These are phyloP conservation scores for Neodiprion virginianus DNA, from an alignment of 1,140 invertebrate genomes.

Conservation along the genomic window DNA sequence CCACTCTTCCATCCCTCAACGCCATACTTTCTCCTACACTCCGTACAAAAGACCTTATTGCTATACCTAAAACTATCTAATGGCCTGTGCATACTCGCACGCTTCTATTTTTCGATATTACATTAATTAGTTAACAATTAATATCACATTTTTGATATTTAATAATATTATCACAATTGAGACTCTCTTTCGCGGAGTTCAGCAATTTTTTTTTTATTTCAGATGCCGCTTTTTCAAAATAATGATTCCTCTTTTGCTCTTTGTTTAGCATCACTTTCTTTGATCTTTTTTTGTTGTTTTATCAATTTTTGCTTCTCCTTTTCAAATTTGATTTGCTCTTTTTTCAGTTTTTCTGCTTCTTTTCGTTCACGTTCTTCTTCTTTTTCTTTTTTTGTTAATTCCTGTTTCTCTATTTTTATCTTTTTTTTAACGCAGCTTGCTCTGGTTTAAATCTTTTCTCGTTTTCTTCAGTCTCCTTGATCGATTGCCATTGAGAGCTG, in stretches of 20 bases:
- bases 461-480: not conserved
- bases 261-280: not conserved
- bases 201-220: not conserved
- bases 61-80: too few relatives aligned
- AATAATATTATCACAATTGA: not conserved
- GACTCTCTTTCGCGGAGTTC: not conserved
- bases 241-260: not conserved
- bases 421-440: not conserved
- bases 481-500: not conserved
- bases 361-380: not conserved
- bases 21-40: too few relatives aligned
- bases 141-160: not conserved
- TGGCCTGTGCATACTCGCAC: too few relatives aligned
- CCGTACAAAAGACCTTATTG: too few relatives aligned
- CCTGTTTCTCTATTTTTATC: not conserved
- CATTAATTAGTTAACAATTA: not conserved
- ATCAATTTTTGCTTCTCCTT: too few relatives aligned
- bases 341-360: not conserved
- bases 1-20: too few relatives aligned
- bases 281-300: not conserved
- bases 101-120: too few relatives aligned
- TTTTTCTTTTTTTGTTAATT: conserved; percentile 1
- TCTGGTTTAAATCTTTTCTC: not conserved
- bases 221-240: not conserved
- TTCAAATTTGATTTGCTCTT: too few relatives aligned